These are phyloP conservation scores for Agapornis roseicollis DNA, from an alignment of 2,113 vertebrate genomes.

Conservation along the genomic window DNA sequence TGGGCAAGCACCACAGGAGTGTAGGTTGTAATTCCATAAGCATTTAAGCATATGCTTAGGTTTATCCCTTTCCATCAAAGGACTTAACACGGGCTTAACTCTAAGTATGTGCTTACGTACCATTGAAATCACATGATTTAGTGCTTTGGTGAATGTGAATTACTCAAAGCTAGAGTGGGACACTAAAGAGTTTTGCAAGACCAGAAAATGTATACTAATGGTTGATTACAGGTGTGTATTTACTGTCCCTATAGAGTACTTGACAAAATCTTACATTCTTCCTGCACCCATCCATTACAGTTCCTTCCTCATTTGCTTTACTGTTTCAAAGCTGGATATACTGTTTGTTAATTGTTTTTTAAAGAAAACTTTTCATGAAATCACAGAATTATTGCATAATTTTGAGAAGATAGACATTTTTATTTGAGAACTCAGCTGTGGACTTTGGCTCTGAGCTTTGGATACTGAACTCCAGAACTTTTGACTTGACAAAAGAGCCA, in stretches of 20 bases:
- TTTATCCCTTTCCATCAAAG: constrained; percentile 22
- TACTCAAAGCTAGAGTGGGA: not conserved
- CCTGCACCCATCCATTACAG: not conserved
- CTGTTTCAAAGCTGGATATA: not conserved
- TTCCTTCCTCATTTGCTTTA: not conserved
- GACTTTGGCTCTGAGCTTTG: not conserved
- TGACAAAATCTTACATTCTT: not conserved
- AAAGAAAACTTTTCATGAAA: not conserved
- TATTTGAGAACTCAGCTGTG: not conserved
- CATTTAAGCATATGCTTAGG: not conserved
- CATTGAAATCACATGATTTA: not conserved
- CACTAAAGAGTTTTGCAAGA: not conserved
- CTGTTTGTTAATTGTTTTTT: not conserved
- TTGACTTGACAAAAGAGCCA: not conserved
- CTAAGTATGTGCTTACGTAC: constrained; percentile 9
- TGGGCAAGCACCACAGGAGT: not conserved
- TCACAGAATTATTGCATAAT: not conserved
- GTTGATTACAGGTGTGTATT: not conserved
- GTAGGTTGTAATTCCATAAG: not conserved
- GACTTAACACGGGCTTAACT: not conserved
- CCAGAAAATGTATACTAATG: not conserved
- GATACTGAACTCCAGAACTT: not conserved
- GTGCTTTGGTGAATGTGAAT: not conserved
- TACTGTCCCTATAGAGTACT: not conserved
- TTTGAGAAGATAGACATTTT: not conserved